Conservation (phyloP, 2,888 invertebrate species). For the Athalia cordata region DNA sequence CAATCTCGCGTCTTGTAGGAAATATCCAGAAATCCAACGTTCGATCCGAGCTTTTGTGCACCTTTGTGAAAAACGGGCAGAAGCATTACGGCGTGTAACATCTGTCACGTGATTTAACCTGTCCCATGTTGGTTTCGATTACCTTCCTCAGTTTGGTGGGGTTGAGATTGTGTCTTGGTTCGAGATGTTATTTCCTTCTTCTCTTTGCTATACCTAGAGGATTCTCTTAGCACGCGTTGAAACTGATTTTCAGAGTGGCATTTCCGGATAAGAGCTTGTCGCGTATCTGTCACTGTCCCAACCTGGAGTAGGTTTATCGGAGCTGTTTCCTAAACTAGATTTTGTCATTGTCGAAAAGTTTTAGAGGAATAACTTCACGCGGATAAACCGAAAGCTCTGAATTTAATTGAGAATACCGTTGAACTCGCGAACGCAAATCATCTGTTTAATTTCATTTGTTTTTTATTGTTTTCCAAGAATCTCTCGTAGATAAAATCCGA, state of each 20-base stretch:
- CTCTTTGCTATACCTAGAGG: not conserved
- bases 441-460: too few species aligned
- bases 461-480: too few species aligned
- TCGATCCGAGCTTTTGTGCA: not conserved
- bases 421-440: too few species aligned
- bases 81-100: slow-evolving; percentile 16
- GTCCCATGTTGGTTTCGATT: slow-evolving; percentile 13
- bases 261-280: slow-evolving; percentile 28
- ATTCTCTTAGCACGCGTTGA: not conserved
- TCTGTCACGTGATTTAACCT: slow-evolving; percentile 19
- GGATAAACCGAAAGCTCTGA: not conserved
- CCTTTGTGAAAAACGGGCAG: slow-evolving; percentile 3
- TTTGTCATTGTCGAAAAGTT: slow-evolving; percentile 38
- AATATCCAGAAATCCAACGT: not conserved
- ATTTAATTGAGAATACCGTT: too few species aligned
- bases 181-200: not conserved
- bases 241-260: slow-evolving; percentile 21
- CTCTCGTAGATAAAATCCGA: too few species aligned
- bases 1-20: not conserved
- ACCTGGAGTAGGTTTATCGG: slow-evolving; percentile 19
- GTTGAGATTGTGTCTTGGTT: not conserved
- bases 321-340: slow-evolving; percentile 33
- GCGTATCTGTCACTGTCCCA: slow-evolving; percentile 37
- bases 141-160: not conserved
- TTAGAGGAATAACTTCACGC: not conserved